These are phyloP conservation scores for Poecilia gillii DNA, from an alignment of 2,797 vertebrate genomes.

Conservation along the genomic window DNA sequence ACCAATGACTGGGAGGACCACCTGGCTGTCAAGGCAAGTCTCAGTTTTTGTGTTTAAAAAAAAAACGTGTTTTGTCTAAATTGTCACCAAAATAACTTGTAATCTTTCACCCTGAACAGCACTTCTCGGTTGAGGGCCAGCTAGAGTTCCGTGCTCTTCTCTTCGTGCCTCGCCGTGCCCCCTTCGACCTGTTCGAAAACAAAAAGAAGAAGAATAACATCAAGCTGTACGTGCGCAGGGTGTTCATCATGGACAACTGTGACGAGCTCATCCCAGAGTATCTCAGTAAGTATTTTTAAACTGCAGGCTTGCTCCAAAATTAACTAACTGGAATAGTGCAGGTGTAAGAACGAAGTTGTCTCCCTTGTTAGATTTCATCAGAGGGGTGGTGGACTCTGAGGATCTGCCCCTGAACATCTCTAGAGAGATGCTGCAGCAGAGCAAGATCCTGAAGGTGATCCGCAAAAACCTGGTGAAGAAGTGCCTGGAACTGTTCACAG, in stretches of 20 bases:
- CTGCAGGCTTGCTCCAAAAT: not conserved
- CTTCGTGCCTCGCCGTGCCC: constrained; percentile 88
- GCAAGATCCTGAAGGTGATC: constrained; percentile 97
- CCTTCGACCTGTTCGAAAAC: constrained; percentile 93
- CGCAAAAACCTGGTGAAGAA: constrained; percentile 98
- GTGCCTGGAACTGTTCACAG: constrained; percentile 92
- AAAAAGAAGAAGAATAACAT: constrained; percentile 95
- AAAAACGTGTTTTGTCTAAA: not conserved
- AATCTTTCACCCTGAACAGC: constrained; percentile 52
- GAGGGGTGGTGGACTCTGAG: constrained; percentile 94
- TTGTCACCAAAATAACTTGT: not conserved
- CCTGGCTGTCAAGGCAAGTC: constrained; percentile 88
- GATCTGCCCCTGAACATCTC: constrained; percentile 96
- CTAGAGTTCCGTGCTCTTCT: constrained; percentile 91
- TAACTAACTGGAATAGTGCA: not conserved
- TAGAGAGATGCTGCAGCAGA: constrained; percentile 97
- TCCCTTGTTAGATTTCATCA: constrained; percentile 87
- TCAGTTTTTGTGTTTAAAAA: not conserved
- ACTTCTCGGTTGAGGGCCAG: constrained; percentile 88
- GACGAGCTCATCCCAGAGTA: constrained; percentile 97
- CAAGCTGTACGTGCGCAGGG: constrained; percentile 93
- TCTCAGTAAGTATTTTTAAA: constrained; percentile 85
- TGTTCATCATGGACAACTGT: constrained; percentile 99
- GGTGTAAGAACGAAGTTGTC: not conserved
- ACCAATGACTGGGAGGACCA: constrained; percentile 99